Base-by-base conservation (phyloP, 1,140 invertebrate genomes). In the Bradynema listronoti region DNA sequence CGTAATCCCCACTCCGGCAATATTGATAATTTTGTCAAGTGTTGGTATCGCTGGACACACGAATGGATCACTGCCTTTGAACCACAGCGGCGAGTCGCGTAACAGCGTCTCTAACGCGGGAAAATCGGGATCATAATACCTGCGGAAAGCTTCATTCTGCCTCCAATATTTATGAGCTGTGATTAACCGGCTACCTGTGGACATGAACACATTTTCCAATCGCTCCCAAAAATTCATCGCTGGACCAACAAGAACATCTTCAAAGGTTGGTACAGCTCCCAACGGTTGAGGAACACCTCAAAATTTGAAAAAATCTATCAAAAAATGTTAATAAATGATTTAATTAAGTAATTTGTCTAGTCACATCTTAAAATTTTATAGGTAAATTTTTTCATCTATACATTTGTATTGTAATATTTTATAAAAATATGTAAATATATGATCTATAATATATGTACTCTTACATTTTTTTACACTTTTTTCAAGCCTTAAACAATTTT, bases 1-100 rank as follows among this genome's bases (percentile, higher is more conserved):
- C n/a, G n/a, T n/a, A n/a, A n/a, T n/a, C n/a, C n/a, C n/a, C n/a
- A n/a, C n/a, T n/a, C n/a, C n/a, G n/a, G n/a, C n/a, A 55, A 52
- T 3, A 52, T 56, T 3, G 3, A 5, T 57, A 9, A 67, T 53
- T 49, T 71, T 54, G 4, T 25, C 14, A 16, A 63, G 58, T 4
- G 56, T 53, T 24, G 67, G 69, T 29, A 58, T 24, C 14, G 59
- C 64, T 29, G 62, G 49, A 39, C 72, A 60, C 11, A 69, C 9
- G 32, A 69, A 72, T 52, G 65, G 55, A 50, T 69, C 67, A 11
- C 41, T 41, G 39, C 58, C 53, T 4, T 51, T 19, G 33, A 69
- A 69, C 6, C 36, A 33, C 9, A 72, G 25, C 24, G 45, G 45
- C n/a, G 55, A 43, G 27, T 59, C 49, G 47, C 34, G 34, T 1